A percentile compares a stretch with the other conserved stretches of the same genome.
phyloP scores from a whole-genome alignment of 2,113 vertebrate species.

The Xiphias gladius region DNA sequence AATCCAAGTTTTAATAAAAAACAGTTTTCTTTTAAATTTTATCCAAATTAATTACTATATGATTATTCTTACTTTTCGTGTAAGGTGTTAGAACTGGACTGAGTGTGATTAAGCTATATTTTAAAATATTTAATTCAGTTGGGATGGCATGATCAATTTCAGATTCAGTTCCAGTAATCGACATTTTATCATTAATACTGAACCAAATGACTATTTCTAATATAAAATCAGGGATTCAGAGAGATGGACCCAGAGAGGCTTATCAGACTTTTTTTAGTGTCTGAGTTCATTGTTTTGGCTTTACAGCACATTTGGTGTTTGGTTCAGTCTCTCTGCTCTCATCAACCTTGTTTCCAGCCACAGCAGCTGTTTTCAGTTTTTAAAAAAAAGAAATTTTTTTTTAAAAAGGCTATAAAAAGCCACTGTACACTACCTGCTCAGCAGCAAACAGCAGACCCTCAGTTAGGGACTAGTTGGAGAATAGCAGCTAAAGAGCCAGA shows the following conservation, averaged over 20 bases:
- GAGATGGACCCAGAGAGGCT: neutral
- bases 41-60: neutral
- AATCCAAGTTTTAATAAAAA: neutral
- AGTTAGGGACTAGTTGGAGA: neutral
- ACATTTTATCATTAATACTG: neutral
- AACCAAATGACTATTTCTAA: neutral
- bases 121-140: neutral
- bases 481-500: neutral
- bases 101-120: neutral
- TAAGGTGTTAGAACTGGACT: neutral
- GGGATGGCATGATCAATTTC: constrained; percentile 1
- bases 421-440: neutral
- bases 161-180: constrained; percentile 17
- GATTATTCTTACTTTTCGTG: neutral
- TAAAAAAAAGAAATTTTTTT: neutral
- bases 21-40: neutral
- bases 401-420: too few species aligned
- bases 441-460: too few species aligned
- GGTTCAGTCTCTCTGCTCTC: neutral
- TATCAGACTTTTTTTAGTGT: neutral
- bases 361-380: neutral
- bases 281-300: neutral
- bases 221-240: neutral
- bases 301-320: neutral
- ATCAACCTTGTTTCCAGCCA: neutral